Evolutionary conservation across 2,888 invertebrate species (phyloP), one percentile per base, ranked within the genome.

Genomic region (Strigamia crassipes): DNA sequence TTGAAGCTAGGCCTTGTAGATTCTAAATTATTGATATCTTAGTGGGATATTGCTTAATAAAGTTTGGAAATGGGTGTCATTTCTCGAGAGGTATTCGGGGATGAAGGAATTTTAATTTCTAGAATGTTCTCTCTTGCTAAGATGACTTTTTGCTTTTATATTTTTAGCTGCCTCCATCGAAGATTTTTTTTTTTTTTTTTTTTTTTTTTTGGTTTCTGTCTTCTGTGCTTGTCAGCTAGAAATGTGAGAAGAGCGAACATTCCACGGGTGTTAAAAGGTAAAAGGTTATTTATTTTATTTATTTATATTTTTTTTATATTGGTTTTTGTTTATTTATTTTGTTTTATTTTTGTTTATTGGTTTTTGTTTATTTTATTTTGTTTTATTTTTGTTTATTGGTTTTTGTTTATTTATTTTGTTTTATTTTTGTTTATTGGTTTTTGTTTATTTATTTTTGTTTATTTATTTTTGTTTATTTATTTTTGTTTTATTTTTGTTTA

Each of bases 41-140:
- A 27, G 46, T 46, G 18, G 56, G 56, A 56, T 56, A 56, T 18
- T n/a, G 56, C 56, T 73, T 31, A 73, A 31, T 73, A 73, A 31
- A 73, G 31, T 27, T 73, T 31, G 31, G 9, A 73, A 12, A 73
- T 31, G 31, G 73, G 31, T 73, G 31, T 73, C 73, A 31, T 73
- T 73, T 73, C 5, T 2, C 4, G 1, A 1, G 73, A 73, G 73
- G 31, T 73, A 27, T 73, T 73, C 27, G 73, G 27, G 73, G 23
- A 27, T 31, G 13, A 31, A 73, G 73, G 73, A 73, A 73, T 73
- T 73, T 73, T 73, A 73, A 73, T 73, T 73, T 73, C 13, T 73
- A 73, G 73, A 73, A 73, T 73, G 73, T 73, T 73, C 73, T 73
- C 73, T 73, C 73, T 73, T 27, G 73, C 73, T 31, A 31, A 73